Base-by-base conservation (phyloP, 2,113 vertebrate genomes). In the Myrmecobius fasciatus region DNA sequence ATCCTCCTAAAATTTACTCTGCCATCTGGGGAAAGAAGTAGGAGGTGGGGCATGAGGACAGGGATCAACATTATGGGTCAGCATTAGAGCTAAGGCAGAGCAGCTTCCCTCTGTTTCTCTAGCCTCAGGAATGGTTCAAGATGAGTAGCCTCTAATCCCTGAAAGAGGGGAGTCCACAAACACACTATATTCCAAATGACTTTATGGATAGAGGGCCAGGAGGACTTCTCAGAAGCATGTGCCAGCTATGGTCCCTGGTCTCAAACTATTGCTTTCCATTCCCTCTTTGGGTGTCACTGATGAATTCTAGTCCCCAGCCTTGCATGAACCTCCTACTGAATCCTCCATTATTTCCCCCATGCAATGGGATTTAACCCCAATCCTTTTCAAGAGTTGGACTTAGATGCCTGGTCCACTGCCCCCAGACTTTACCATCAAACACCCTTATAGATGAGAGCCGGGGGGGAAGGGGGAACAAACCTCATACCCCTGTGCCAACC, bases 11-110 rank as follows among this genome's bases (percentile, higher is more conserved):
- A 98, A 91, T 91, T 56, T 53, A 98, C 97, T 0, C 0, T 11
- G 49, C 97, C 97, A 92, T 96, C 97, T 98, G 95, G 0, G 7
- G 53, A 83, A 95, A 51, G 25, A 96, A 83, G 60, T 24, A 2
- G n/a, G 17, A 83, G 20, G 22, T n/a, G 46, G 17, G 25, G 46
- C 53, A 91, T 54, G 2, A 54, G 25, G n/a, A 25, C 11, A 56
- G 25, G 53, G 2, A 12, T 56, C 12, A 47, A 43, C 53, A n/a
- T n/a, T 43, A 43, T 36, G 53, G 2, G 25, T 56, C 12, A 47
- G 53, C 53, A n/a, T n/a, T 43, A 43, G 67, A 5, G 6, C 14
- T 43, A 36, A 67, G 25, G 54, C 11, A 67, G 3, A 67, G 36
- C 8, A 14, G 36, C 47, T 83, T 56, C 49, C 9, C 5, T 36